phyloP scores from a whole-genome alignment of 2,797 vertebrate species.

The Cryptoprocta ferox region DNA sequence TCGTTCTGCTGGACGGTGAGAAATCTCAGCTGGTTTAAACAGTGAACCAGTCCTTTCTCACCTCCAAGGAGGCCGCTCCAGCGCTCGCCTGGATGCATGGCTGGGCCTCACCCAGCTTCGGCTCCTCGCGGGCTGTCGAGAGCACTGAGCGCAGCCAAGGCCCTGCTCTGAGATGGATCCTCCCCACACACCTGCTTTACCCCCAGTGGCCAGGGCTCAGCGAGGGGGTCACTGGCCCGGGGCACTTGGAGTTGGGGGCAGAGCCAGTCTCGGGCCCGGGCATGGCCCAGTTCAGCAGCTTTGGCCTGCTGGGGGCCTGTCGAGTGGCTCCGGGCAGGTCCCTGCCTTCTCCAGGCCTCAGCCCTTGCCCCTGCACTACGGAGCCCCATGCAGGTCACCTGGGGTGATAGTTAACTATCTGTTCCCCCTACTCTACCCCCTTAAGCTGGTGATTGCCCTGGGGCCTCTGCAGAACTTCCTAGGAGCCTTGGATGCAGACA shows the following conservation, averaged over 20 bases:
- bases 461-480: neutral
- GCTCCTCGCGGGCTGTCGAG: neutral
- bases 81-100: fast-evolving
- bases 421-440: neutral
- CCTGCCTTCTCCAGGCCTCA: neutral
- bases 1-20: neutral
- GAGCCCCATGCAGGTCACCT: neutral
- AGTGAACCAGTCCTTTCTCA: neutral
- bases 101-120: neutral
- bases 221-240: neutral
- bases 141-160: neutral
- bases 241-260: neutral
- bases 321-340: neutral
- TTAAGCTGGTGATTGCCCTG: neutral
- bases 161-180: neutral
- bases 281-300: neutral
- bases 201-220: neutral
- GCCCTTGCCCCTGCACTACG: too few relatives aligned
- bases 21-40: neutral
- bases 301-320: neutral
- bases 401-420: fast-evolving
- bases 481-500: neutral
- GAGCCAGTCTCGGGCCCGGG: neutral
- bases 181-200: neutral
- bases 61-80: neutral